Conservation (phyloP, 1,140 invertebrate genomes). For the Tetragonula clypearis region DNA sequence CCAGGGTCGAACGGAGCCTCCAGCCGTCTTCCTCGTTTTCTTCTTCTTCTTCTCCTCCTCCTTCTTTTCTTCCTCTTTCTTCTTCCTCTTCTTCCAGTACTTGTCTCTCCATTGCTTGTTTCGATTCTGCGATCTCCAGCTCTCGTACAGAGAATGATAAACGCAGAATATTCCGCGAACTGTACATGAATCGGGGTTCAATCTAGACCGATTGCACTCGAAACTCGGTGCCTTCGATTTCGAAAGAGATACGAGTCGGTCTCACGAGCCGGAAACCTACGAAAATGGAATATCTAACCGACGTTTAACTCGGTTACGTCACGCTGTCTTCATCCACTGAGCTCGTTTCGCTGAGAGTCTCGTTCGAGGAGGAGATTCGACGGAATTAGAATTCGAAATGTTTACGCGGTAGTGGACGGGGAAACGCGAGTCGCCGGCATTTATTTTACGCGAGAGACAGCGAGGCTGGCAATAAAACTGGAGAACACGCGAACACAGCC, state of each 20-base stretch:
- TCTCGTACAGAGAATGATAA: conserved; percentile 63
- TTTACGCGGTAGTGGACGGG: not conserved
- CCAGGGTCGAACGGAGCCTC: conserved; percentile 61
- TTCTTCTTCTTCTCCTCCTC: conserved; percentile 49
- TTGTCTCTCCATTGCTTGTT: not conserved
- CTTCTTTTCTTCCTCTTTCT: conserved; percentile 52
- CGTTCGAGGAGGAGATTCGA: not conserved
- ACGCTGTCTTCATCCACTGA: not conserved
- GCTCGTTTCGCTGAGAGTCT: not conserved
- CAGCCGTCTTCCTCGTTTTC: conserved; percentile 63
- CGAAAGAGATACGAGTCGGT: not conserved
- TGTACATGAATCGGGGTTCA: conserved; percentile 48
- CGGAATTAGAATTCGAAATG: conserved; percentile 23
- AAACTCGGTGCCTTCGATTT: conserved; percentile 18
- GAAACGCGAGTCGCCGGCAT: not conserved
- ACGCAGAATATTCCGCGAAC: conserved; percentile 62
- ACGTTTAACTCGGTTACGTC: conserved; percentile 26
- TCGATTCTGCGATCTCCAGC: conserved; percentile 59
- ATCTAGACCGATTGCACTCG: conserved; percentile 57
- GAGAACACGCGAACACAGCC: conserved; percentile 11
- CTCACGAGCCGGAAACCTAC: not conserved
- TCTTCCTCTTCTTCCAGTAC: conserved; percentile 57
- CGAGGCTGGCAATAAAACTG: conserved; percentile 2
- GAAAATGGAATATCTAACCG: conserved; percentile 23
- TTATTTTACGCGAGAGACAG: conserved; percentile 16